These are phyloP conservation scores for Pachyrhynchus sulphureomaculatus DNA, from an alignment of 1,140 invertebrate species.

Conservation along the genomic window DNA sequence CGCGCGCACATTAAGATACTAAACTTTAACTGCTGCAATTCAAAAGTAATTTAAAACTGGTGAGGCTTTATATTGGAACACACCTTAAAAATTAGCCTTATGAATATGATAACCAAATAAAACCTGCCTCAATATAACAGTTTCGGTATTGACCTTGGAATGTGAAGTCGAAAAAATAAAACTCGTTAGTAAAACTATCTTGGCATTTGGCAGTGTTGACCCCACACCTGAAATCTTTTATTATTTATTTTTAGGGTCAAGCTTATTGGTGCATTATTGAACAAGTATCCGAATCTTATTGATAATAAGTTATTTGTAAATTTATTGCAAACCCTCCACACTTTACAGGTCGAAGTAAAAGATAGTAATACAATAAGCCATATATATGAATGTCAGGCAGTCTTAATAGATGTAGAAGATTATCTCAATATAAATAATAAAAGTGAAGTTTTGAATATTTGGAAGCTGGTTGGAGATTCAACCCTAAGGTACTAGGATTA, in stretches of 20 bases:
- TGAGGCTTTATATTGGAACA: too few relatives aligned
- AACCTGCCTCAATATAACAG: too few relatives aligned
- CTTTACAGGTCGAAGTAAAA: constrained; percentile 48
- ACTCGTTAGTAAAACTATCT: too few relatives aligned
- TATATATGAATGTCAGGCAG: constrained; percentile 48
- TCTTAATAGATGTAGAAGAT: constrained; percentile 47
- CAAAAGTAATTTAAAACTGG: too few relatives aligned
- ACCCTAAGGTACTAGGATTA: constrained; percentile 48
- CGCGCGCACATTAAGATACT: too few relatives aligned
- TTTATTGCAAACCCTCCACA: constrained; percentile 48
- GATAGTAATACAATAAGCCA: constrained; percentile 46
- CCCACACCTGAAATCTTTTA: too few relatives aligned
- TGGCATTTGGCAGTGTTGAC: too few relatives aligned
- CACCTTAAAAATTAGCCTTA: too few relatives aligned
- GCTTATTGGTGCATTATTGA: constrained; percentile 29
- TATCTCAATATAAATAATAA: constrained; percentile 30
- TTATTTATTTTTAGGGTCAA: constrained; percentile 38
- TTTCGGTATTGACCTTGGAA: too few relatives aligned
- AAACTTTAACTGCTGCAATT: too few relatives aligned
- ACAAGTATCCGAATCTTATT: constrained; percentile 52
- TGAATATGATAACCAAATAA: too few relatives aligned
- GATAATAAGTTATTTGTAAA: constrained; percentile 44
- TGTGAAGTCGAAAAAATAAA: too few relatives aligned
- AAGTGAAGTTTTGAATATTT: constrained; percentile 42
- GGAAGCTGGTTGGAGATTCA: constrained; percentile 53